Evolutionary conservation across 92 coral and sea anemone species (phyloP), one percentile per base, ranked within the genome.

Genomic region (Heliopora coerulea): DNA sequence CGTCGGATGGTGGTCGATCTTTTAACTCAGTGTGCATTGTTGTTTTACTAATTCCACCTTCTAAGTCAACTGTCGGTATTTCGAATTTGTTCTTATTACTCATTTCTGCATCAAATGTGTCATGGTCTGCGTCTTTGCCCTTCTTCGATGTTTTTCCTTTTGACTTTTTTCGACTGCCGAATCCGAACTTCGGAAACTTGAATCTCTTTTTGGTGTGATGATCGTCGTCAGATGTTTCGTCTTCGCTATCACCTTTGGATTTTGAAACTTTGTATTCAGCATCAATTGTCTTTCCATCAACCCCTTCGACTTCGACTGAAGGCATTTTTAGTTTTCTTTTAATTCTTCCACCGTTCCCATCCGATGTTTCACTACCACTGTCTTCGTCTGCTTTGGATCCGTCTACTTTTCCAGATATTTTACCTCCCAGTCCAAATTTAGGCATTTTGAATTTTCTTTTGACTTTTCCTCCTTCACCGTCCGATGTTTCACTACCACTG

Each of bases 401-500:
- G 1, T 67, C 33, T 2, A 14, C 59, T 44, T 49, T 49, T 18
- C 74, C 74, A 37, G 26, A 24, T 6, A 20, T 19, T 40, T 37
- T 35, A 8, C 56, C 74, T 2, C 74, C 59, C 17, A 44, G 2
- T 12, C 58, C 74, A 20, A 29, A 62, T 35, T 62, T 31, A 1
- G 68, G 48, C 41, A 32, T 5, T 70, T 70, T 70, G 0, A 70
- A 18, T 31, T 70, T 70, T 8, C 77, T 54, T 49, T 68, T 68
- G 0, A 68, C 49, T 49, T 59, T 27, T 48, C 75, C 60, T 21
- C 75, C 75, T 8, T 68, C 39, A 50, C 75, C 75, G 49, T 68
- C 75, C 25, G 75, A 68, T 48, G 75, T 65, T 15, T 65, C 72
- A 42, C 72, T 68, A 30, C 42, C 59, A 50, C 75, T 68, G 61